Evolutionary conservation across 2,888 invertebrate genomes (phyloP).

Genomic region (Amphipoea oculea): DNA sequence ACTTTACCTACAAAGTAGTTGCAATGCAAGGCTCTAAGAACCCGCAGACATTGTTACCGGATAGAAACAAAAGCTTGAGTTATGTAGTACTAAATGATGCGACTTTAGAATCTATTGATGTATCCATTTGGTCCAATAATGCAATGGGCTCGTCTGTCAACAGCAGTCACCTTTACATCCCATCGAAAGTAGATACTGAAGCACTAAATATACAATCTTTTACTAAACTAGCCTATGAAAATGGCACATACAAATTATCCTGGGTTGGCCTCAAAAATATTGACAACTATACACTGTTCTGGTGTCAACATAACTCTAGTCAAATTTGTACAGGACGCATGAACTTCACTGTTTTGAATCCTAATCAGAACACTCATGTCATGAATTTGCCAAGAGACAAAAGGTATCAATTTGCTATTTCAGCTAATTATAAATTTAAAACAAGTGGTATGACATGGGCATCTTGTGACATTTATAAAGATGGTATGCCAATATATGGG

Average conservation of each 20-base stretch:
- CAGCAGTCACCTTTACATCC: slow-evolving; percentile 91
- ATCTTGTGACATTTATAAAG: slow-evolving; percentile 91
- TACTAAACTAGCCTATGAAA: slow-evolving; percentile 93
- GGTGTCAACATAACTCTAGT: slow-evolving; percentile 91
- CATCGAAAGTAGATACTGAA: slow-evolving; percentile 86
- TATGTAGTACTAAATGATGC: slow-evolving; percentile 91
- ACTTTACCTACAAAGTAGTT: slow-evolving; percentile 93
- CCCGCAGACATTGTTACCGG: slow-evolving; percentile 79
- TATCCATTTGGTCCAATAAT: slow-evolving; percentile 92
- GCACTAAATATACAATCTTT: slow-evolving; percentile 90
- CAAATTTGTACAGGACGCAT: slow-evolving; percentile 90
- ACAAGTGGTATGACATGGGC: slow-evolving; percentile 97
- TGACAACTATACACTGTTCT: slow-evolving; percentile 95
- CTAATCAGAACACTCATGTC: slow-evolving; percentile 87
- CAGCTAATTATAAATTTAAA: slow-evolving; percentile 92
- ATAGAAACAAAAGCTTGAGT: slow-evolving; percentile 90
- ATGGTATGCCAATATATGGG: slow-evolving; percentile 90
- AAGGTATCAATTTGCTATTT: slow-evolving; percentile 94
- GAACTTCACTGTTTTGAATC: slow-evolving; percentile 83
- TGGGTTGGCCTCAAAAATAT: slow-evolving; percentile 92
- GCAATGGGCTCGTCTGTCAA: slow-evolving; percentile 90
- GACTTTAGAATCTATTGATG: slow-evolving; percentile 80
- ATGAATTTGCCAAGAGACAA: slow-evolving; percentile 91
- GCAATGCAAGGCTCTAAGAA: slow-evolving; percentile 77
- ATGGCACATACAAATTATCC: slow-evolving; percentile 93